These are phyloP conservation scores for Ephialtes manifestator DNA, from an alignment of 2,888 invertebrate genomes.

Conservation along the genomic window DNA sequence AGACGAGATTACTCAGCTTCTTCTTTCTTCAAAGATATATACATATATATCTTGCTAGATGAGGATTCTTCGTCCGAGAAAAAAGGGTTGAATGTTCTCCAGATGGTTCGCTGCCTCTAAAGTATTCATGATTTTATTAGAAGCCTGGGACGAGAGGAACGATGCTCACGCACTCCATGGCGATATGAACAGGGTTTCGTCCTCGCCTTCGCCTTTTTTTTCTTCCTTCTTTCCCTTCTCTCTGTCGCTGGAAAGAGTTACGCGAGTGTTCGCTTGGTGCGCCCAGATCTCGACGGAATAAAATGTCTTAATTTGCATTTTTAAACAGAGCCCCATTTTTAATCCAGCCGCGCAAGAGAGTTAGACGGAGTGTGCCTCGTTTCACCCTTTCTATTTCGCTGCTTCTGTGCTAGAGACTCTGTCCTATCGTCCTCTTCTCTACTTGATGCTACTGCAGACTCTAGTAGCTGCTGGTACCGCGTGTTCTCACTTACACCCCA, in stretches of 20 bases:
- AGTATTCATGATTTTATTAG: constrained; percentile 74
- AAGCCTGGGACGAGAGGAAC: constrained; percentile 58
- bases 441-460: constrained; percentile 6
- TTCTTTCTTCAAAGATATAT: background rate
- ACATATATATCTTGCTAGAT: background rate
- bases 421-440: constrained; percentile 30
- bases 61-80: background rate
- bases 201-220: constrained; percentile 37
- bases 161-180: constrained; percentile 68
- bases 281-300: constrained; percentile 75
- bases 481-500: constrained; percentile 58
- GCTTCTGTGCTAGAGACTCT: constrained; percentile 46
- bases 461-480: constrained; percentile 58
- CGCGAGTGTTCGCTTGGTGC: constrained; percentile 25
- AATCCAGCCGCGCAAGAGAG: constrained; percentile 67
- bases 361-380: constrained; percentile 58
- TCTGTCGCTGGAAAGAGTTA: constrained; percentile 27
- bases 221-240: constrained; percentile 9
- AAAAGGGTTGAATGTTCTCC: constrained; percentile 62
- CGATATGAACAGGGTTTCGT: constrained; percentile 67
- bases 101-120: constrained; percentile 64
- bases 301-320: constrained; percentile 81
- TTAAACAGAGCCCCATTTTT: constrained; percentile 75
- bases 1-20: constrained; percentile 8
- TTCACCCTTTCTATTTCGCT: constrained; percentile 65